Percentiles rank a stretch among this genome's conserved stretches.
phyloP scores from a whole-genome alignment of 2,888 invertebrate species.

The Scaeva pyrastri region DNA sequence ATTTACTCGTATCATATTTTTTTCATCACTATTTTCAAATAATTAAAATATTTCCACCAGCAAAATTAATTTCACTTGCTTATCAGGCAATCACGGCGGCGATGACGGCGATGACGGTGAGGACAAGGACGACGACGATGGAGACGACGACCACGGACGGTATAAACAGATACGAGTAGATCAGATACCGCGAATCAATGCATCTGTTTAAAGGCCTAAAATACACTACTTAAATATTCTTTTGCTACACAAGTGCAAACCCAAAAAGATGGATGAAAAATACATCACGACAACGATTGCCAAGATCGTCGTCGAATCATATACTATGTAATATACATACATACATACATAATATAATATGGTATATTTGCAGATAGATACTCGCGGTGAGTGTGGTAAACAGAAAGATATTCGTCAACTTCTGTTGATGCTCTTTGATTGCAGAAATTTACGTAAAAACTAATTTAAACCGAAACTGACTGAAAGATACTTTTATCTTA shows the following conservation, averaged over 20 bases:
- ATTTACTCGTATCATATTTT: not conserved
- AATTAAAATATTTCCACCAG: not conserved
- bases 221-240: conserved; percentile 64
- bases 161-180: too few relatives aligned
- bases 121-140: not conserved
- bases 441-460: conserved; percentile 15
- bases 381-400: conserved; percentile 24
- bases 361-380: not conserved
- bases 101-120: not conserved
- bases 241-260: conserved; percentile 49
- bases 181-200: conserved; percentile 37
- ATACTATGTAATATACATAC: too few relatives aligned
- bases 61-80: conserved; percentile 34
- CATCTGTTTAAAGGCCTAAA: conserved; percentile 58
- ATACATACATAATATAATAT: too few relatives aligned
- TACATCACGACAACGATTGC: conserved; percentile 36
- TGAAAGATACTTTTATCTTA: conserved; percentile 23
- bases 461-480: conserved; percentile 41
- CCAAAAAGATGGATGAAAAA: conserved; percentile 41
- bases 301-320: conserved; percentile 56
- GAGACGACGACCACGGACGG: too few relatives aligned
- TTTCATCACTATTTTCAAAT: not conserved
- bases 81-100: not conserved
- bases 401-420: conserved; percentile 12
- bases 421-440: conserved; percentile 37